phyloP scores from a whole-genome alignment of 1,140 invertebrate genomes.

The Thaumatotibia leucotreta region DNA sequence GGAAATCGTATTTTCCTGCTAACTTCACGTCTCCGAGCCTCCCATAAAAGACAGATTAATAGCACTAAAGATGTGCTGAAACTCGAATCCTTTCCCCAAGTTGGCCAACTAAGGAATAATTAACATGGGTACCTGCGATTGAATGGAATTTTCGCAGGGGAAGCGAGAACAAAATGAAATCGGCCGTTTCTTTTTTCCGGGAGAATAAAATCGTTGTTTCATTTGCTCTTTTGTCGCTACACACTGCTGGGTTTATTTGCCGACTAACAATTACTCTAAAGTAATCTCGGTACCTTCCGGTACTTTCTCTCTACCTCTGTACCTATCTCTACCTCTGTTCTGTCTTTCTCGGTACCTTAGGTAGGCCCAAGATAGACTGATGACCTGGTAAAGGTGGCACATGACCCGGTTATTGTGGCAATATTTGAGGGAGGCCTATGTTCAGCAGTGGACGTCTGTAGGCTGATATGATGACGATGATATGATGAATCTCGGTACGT shows the following conservation, averaged over 20 bases:
- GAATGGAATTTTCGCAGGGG: constrained; percentile 43
- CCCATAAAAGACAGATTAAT: constrained; percentile 36
- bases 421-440: too few relatives aligned
- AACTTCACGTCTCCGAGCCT: constrained; percentile 19
- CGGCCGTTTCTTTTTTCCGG: constrained; percentile 35
- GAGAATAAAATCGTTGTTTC: constrained; percentile 48
- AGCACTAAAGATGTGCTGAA: constrained; percentile 41
- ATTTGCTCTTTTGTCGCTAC: constrained; percentile 36
- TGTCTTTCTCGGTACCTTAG: too few relatives aligned
- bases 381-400: too few relatives aligned
- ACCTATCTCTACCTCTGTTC: too few relatives aligned
- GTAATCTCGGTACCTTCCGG: neutral
- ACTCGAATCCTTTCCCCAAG: constrained; percentile 27
- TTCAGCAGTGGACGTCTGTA: too few relatives aligned
- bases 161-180: constrained; percentile 43
- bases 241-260: constrained; percentile 13
- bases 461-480: too few relatives aligned
- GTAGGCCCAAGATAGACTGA: too few relatives aligned
- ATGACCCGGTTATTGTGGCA: too few relatives aligned
- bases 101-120: constrained; percentile 18
- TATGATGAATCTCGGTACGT: too few relatives aligned
- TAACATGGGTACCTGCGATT: constrained; percentile 26
- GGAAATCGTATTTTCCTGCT: constrained; percentile 26
- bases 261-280: neutral
- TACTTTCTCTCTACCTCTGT: too few relatives aligned